Evolutionary conservation across 2,797 vertebrate species (phyloP).

Genomic region (Tokudaia muenninki): DNA sequence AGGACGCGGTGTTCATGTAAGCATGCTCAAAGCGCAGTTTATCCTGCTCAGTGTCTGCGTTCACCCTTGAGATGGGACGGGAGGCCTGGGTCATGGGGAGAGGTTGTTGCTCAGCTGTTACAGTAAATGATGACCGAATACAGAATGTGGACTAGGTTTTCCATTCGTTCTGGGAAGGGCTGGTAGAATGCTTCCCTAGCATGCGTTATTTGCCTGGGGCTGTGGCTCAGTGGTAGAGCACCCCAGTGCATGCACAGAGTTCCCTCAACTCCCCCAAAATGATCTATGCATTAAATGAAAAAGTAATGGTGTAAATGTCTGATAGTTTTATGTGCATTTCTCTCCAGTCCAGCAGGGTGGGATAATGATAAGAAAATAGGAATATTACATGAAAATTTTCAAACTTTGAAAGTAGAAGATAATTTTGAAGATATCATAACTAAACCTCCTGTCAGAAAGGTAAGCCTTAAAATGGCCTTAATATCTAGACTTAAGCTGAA

Average conservation of each 20-base stretch:
- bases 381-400: conserved; percentile 98
- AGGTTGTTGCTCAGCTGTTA: background rate
- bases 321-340: conserved; percentile 53
- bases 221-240: background rate
- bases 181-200: background rate
- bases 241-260: background rate
- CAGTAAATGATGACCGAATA: background rate
- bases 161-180: background rate
- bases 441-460: conserved; percentile 98
- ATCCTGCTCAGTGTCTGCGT: background rate
- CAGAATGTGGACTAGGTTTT: background rate
- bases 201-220: background rate
- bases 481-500: background rate
- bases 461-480: conserved; percentile 82
- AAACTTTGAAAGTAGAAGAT: conserved; percentile 96
- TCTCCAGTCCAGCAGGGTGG: conserved; percentile 97
- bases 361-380: conserved; percentile 99
- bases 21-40: conserved; percentile 76
- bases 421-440: conserved; percentile 97
- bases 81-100: background rate
- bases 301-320: background rate
- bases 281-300: conserved; percentile 12
- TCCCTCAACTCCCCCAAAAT: background rate
- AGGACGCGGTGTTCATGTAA: conserved; percentile 99
- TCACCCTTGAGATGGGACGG: background rate